These are phyloP conservation scores for Chelidonichthys spinosus DNA, from an alignment of 2,797 vertebrate genomes.

Conservation along the genomic window DNA sequence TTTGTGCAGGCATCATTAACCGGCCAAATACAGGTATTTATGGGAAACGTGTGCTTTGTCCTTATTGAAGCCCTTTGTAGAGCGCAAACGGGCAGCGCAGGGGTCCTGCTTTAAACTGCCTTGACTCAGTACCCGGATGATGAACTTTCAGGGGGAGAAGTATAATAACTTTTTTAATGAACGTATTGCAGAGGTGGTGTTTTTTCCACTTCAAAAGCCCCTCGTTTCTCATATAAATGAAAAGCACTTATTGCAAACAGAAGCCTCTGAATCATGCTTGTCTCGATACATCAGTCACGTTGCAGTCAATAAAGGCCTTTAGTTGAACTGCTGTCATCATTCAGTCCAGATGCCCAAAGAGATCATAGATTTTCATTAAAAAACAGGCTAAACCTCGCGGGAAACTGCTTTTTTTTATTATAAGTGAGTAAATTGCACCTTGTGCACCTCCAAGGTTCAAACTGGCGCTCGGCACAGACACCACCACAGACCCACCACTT, in stretches of 20 bases:
- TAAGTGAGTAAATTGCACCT: slow-evolving; percentile 4
- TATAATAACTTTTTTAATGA: slow-evolving; percentile 80
- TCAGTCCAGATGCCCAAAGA: slow-evolving; percentile 60
- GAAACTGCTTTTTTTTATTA: not conserved
- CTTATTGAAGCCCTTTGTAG: slow-evolving; percentile 76
- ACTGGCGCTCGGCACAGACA: slow-evolving; percentile 31
- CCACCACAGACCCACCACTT: slow-evolving; percentile 51
- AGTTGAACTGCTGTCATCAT: slow-evolving; percentile 57
- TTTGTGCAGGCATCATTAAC: slow-evolving; percentile 83
- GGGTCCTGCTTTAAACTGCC: slow-evolving; percentile 69
- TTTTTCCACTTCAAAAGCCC: slow-evolving; percentile 81
- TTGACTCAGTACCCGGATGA: slow-evolving; percentile 70
- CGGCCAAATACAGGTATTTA: slow-evolving; percentile 81
- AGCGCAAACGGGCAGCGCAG: slow-evolving; percentile 70
- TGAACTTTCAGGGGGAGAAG: slow-evolving; percentile 76
- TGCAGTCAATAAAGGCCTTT: slow-evolving; percentile 57
- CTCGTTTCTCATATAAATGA: slow-evolving; percentile 73
- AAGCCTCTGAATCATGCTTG: slow-evolving; percentile 57
- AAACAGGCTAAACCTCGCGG: slow-evolving; percentile 4
- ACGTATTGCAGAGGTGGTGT: slow-evolving; percentile 71
- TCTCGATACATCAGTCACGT: slow-evolving; percentile 66
- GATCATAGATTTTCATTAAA: slow-evolving; percentile 39
- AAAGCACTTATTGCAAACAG: slow-evolving; percentile 80
- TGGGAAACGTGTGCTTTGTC: slow-evolving; percentile 76
- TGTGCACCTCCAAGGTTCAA: slow-evolving; percentile 20